Evolutionary conservation across 2,797 vertebrate species (phyloP).

Genomic region (Diceros bicornis): DNA sequence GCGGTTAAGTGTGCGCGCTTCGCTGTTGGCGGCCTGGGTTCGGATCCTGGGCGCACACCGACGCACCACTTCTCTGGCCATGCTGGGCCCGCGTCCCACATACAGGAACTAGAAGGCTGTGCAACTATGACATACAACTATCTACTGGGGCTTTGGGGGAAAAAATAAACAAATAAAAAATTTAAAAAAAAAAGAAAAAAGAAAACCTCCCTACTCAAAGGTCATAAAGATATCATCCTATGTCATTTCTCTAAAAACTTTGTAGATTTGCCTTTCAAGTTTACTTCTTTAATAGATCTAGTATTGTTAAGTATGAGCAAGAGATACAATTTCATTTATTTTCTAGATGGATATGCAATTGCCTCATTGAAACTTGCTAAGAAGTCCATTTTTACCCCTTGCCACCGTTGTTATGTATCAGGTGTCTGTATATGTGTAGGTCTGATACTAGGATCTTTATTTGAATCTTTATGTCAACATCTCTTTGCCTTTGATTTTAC

Average conservation of each 20-base stretch:
- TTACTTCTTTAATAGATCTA: not conserved
- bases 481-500: conserved; percentile 10
- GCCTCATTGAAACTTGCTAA: not conserved
- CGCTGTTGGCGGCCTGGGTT: too few species aligned
- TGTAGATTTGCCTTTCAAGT: not conserved
- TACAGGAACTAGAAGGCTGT: too few species aligned
- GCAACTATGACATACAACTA: too few species aligned
- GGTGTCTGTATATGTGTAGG: not conserved
- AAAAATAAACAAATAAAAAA: too few species aligned
- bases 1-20: too few species aligned
- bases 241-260: not conserved
- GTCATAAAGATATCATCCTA: not conserved
- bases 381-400: not conserved
- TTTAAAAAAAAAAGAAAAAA: too few species aligned
- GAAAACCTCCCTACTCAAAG: not conserved
- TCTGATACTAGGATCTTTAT: not conserved
- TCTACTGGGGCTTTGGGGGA: too few species aligned
- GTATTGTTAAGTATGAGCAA: not conserved
- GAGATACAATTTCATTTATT: not conserved
- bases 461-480: not conserved
- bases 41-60: too few species aligned
- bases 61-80: too few species aligned
- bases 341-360: not conserved
- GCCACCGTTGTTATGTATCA: not conserved
- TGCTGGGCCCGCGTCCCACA: too few species aligned